phyloP scores from a whole-genome alignment of 2,113 vertebrate genomes.

The Hymenochirus boettgeri region DNA sequence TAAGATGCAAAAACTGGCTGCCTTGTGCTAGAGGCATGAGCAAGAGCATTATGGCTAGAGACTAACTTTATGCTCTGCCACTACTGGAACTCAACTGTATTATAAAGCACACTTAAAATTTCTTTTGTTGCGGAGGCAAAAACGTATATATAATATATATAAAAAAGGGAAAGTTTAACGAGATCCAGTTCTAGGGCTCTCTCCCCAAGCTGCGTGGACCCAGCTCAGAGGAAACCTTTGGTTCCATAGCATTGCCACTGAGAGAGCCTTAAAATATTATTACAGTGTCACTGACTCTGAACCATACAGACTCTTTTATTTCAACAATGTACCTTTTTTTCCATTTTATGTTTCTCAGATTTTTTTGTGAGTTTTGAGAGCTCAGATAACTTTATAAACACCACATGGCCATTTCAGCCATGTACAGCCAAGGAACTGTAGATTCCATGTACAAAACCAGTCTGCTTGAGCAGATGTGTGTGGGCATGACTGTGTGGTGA shows the following conservation, averaged over 20 bases:
- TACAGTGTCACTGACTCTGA: conserved; percentile 66
- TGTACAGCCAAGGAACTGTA: conserved; percentile 40
- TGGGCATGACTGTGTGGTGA: conserved; percentile 18
- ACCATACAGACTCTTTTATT: conserved; percentile 60
- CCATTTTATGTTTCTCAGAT: conserved; percentile 51
- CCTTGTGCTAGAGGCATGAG: conserved; percentile 22
- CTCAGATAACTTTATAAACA: conserved; percentile 28
- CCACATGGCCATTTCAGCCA: conserved; percentile 34
- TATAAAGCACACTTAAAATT: conserved; percentile 87
- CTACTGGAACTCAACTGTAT: conserved; percentile 72
- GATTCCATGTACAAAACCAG: conserved; percentile 25
- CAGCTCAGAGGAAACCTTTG: conserved; percentile 80
- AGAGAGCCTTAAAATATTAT: conserved; percentile 76
- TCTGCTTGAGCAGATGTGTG: background rate
- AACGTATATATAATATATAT: conserved; percentile 16
- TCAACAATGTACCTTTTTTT: conserved; percentile 12
- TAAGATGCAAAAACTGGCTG: background rate
- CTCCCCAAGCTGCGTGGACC: conserved; percentile 73
- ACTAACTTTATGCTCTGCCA: conserved; percentile 62
- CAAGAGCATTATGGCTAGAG: conserved; percentile 60
- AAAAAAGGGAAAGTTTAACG: conserved; percentile 17
- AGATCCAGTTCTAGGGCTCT: conserved; percentile 45
- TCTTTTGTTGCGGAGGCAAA: conserved; percentile 50
- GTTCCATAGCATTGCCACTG: conserved; percentile 85
- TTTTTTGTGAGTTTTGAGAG: conserved; percentile 34